These are phyloP conservation scores for Uropetala carovei DNA, from an alignment of 2,888 invertebrate species.

Conservation along the genomic window DNA sequence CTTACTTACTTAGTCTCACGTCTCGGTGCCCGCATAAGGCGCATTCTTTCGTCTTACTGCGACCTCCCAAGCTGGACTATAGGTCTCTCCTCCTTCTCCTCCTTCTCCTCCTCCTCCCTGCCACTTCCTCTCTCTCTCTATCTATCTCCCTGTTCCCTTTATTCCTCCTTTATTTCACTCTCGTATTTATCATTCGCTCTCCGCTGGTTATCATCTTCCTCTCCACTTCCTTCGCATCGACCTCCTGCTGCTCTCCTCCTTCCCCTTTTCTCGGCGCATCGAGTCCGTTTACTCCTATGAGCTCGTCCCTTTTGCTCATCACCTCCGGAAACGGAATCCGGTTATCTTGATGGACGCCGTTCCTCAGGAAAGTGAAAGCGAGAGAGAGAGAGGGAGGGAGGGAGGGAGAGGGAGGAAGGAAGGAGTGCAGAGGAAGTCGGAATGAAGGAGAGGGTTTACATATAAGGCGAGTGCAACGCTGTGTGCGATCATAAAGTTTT, in stretches of 20 bases:
- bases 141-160: background rate
- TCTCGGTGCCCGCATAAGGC: background rate
- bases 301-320: background rate
- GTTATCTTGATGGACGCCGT: background rate
- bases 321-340: constrained; percentile 14
- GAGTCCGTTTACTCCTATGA: background rate
- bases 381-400: background rate
- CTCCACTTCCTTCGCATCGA: background rate
- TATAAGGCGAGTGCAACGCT: too few relatives aligned
- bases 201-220: too few relatives aligned
- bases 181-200: background rate
- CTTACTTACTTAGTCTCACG: too few relatives aligned
- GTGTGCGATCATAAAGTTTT: too few relatives aligned
- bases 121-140: background rate
- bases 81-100: too few relatives aligned
- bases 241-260: background rate
- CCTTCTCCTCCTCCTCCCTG: too few relatives aligned
- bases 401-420: background rate
- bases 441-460: too few relatives aligned
- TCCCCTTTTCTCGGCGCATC: background rate
- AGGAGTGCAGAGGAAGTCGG: too few relatives aligned
- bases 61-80: background rate
- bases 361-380: background rate
- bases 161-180: background rate
- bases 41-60: constrained; percentile 20